Conservation (phyloP, 2,888 invertebrate species). For the Ptilodon capucinus region DNA sequence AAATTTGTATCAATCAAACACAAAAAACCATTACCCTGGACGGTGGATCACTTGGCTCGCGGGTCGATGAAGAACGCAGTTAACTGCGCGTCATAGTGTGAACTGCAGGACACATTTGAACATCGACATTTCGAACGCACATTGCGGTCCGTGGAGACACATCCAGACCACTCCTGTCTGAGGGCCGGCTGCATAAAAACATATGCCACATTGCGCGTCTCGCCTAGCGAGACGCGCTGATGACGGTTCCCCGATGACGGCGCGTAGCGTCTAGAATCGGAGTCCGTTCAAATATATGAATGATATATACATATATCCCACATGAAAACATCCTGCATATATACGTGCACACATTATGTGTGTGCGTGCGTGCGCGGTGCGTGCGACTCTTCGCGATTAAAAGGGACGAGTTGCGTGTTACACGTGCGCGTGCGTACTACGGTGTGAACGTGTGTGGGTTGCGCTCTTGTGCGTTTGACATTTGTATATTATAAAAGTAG, state of each 20-base stretch:
- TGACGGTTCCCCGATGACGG: slow-evolving; percentile 33
- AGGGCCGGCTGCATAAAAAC: slow-evolving; percentile 58
- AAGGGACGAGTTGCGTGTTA: neutral
- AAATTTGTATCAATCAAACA: neutral
- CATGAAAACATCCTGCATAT: too few species aligned
- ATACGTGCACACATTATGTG: too few species aligned
- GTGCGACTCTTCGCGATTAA: slow-evolving; percentile 1
- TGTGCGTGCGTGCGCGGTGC: neutral
- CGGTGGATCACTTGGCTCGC: slow-evolving; percentile 84
- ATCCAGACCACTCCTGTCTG: slow-evolving; percentile 73
- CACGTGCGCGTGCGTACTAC: neutral
- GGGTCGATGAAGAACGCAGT: slow-evolving; percentile 84
- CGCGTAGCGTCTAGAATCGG: neutral
- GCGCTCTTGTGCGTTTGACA: neutral
- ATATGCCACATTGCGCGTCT: slow-evolving; percentile 27
- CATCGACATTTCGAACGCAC: slow-evolving; percentile 85
- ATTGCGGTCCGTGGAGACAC: slow-evolving; percentile 77
- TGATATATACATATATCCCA: too few species aligned
- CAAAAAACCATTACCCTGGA: slow-evolving; percentile 60
- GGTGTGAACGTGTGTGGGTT: neutral
- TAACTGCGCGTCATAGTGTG: slow-evolving; percentile 69
- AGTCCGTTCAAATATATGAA: too few species aligned
- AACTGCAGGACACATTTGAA: slow-evolving; percentile 80
- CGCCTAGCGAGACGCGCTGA: neutral
- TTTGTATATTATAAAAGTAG: slow-evolving; percentile 7